Evolutionary conservation across 2,888 invertebrate genomes (phyloP), one percentile per base, ranked within the genome.

Genomic region (Scaptomyza flava): DNA sequence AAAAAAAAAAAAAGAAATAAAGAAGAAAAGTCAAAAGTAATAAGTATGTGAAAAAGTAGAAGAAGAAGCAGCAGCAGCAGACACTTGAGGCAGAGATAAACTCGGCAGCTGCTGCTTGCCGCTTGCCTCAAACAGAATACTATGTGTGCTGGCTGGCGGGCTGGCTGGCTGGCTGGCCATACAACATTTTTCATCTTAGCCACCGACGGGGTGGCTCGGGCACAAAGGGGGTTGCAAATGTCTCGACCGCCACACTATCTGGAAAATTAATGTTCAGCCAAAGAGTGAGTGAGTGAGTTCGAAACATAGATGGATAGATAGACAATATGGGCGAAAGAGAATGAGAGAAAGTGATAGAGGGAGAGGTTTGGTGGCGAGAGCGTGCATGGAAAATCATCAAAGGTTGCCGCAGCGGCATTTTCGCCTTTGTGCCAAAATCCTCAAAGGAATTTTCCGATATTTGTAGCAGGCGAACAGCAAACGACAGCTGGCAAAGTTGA

Each of bases 381-480:
- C 59, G 70, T 73, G 81, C 81, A 71, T 87, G 82, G 73, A 84
- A 77, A 87, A 83, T 87, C 80, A 89, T 90, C 90, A 89, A 89
- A 89, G 89, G 82, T 79, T 86, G 77, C 84, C 89, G 86, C 80
- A 54, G 79, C 81, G 79, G 81, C 66, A 6, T 72, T 79, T 81
- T 87, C 69, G 82, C 83, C 90, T 90, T 90, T 89, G 87, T 85
- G 79, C 77, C 81, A 87, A 81, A 85, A 87, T 90, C 89, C 90
- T 90, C 91, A 91, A 90, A 90, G 89, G 91, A 91, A 91, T 91
- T 91, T 91, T 91, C 91, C 91, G 91, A 90, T 91, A 89, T 89
- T 87, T 76, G 67, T 82, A 91, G 73, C 89, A 89, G 91, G 91
- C 84, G 88, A 85, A 74, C 82, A 87, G 86, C 54, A 73, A 53